These are phyloP conservation scores for Diachasma alloeum DNA, from an alignment of 1,140 invertebrate species.

Conservation along the genomic window DNA sequence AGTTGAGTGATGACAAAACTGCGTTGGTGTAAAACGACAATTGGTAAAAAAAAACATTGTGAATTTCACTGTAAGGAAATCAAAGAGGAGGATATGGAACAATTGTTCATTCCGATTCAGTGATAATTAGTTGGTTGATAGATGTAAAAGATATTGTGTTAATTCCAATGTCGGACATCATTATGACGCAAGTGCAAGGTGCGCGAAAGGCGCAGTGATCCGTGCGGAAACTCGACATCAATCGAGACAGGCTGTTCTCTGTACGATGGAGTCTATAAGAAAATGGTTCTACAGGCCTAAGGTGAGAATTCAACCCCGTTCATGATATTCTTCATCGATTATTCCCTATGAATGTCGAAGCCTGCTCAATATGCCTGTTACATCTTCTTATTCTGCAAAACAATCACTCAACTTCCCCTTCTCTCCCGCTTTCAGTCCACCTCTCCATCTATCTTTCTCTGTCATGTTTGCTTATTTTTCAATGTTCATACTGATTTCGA, in stretches of 20 bases:
- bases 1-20: background rate
- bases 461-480: background rate
- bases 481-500: background rate
- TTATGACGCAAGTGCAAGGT: conserved; percentile 35
- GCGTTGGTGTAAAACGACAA: background rate
- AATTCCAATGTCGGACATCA: conserved; percentile 16
- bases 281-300: conserved; percentile 93
- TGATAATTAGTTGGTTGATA: background rate
- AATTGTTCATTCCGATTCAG: background rate
- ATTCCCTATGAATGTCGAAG: background rate
- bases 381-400: background rate
- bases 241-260: background rate
- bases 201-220: conserved; percentile 36
- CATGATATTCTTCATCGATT: background rate
- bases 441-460: background rate
- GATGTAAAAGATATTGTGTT: background rate
- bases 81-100: no score
- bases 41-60: background rate
- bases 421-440: background rate
- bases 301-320: conserved; percentile 66
- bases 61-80: no score
- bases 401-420: background rate
- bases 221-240: conserved; percentile 19
- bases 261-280: conserved; percentile 83
- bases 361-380: background rate